Percentiles rank a stretch among this genome's conserved stretches.
phyloP scores from a whole-genome alignment of 2,113 vertebrate species.

The Hystrix brachyura region DNA sequence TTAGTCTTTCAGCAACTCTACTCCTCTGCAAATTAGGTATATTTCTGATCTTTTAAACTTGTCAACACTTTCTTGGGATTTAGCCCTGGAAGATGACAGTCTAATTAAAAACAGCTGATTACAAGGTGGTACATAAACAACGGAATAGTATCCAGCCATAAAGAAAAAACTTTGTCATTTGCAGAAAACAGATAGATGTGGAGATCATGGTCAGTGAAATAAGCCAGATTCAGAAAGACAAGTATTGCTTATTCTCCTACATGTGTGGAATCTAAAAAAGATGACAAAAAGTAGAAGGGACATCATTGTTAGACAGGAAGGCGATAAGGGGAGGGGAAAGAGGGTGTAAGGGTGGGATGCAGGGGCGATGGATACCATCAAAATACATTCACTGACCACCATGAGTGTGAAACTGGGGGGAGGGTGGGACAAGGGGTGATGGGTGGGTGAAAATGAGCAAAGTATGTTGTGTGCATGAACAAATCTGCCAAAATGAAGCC shows the following conservation, averaged over 20 bases:
- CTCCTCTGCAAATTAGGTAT: not conserved
- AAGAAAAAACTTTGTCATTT: not conserved
- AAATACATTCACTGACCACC: not conserved
- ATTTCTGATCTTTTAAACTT: slow-evolving; percentile 15
- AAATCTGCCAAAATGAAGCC: not conserved
- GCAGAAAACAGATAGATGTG: not conserved
- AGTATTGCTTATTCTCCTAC: not conserved
- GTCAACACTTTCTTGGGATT: not conserved
- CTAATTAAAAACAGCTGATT: not conserved
- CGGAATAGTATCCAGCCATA: not conserved
- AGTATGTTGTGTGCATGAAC: not conserved
- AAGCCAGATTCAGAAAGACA: not conserved
- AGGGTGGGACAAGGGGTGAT: not conserved
- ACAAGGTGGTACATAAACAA: not conserved
- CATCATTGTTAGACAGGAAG: not conserved
- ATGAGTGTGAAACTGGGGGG: not conserved
- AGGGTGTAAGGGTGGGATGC: not conserved
- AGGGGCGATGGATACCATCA: not conserved
- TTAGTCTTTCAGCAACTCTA: slow-evolving; percentile 8
- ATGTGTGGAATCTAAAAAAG: not conserved
- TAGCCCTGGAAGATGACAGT: not conserved
- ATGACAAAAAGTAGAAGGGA: not conserved
- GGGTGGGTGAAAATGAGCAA: not conserved
- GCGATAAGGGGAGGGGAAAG: not conserved
- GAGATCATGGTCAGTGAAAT: not conserved